Conservation (phyloP, 2,797 vertebrate genomes). For the Pteropus rufus region DNA sequence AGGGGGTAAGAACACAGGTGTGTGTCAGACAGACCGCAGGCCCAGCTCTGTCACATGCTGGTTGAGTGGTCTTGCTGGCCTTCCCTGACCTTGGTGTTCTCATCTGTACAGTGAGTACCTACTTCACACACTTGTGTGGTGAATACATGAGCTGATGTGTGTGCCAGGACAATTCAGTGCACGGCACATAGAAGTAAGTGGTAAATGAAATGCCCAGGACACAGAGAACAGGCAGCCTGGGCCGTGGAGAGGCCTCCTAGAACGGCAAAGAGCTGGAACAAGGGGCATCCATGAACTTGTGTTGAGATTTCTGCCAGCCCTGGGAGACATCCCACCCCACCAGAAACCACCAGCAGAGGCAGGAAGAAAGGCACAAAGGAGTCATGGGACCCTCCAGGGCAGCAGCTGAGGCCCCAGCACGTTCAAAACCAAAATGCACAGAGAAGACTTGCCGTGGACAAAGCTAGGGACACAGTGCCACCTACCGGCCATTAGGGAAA, state of each 20-base stretch:
- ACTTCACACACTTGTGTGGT: not conserved
- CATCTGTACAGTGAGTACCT: not conserved
- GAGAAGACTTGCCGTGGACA: not conserved
- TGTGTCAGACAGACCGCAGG: not conserved
- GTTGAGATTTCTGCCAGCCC: not conserved
- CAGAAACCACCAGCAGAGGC: not conserved
- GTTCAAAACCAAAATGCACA: rapidly evolving
- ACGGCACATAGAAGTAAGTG: not conserved
- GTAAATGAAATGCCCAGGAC: not conserved
- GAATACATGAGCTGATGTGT: not conserved
- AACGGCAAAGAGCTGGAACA: not conserved
- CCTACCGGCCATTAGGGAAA: constrained; percentile 19
- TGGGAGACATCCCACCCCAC: not conserved
- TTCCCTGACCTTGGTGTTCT: not conserved
- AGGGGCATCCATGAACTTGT: not conserved
- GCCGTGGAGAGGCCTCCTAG: not conserved
- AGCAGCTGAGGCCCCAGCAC: not conserved
- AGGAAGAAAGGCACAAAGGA: not conserved
- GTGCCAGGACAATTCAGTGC: rapidly evolving
- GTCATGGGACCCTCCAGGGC: not conserved
- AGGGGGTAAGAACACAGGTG: too few species aligned
- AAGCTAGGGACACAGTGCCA: constrained; percentile 42
- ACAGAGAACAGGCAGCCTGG: not conserved
- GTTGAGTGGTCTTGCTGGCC: not conserved
- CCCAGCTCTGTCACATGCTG: not conserved